phyloP scores from a whole-genome alignment of 2,113 vertebrate genomes.

The Rynchops niger region DNA sequence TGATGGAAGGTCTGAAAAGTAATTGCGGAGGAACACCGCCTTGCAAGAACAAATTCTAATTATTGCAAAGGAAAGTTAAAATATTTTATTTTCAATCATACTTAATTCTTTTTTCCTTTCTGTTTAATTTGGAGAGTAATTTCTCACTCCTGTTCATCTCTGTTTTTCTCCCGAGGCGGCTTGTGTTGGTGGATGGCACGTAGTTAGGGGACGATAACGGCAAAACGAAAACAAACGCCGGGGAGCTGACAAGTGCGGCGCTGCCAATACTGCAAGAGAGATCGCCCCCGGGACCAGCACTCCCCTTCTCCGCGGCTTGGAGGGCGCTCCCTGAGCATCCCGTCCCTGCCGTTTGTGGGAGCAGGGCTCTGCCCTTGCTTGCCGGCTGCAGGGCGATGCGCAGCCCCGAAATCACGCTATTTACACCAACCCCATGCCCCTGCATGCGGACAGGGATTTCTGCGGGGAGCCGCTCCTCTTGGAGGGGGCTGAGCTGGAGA shows the following conservation, averaged over 20 bases:
- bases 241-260: not conserved
- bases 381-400: too few relatives aligned
- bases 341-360: not conserved
- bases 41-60: conserved; percentile 3
- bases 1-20: conserved; percentile 8
- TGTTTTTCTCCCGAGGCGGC: conserved; percentile 3
- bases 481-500: not conserved
- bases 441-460: rapidly evolving
- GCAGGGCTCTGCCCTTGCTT: not conserved
- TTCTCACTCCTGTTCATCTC: not conserved
- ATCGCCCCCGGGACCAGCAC: not conserved
- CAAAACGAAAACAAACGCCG: not conserved
- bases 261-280: not conserved
- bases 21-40: not conserved
- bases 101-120: not conserved
- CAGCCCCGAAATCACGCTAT: not conserved
- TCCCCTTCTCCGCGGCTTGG: not conserved
- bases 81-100: not conserved
- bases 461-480: not conserved
- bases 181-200: not conserved
- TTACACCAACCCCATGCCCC: rapidly evolving
- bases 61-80: not conserved
- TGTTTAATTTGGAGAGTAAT: not conserved
- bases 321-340: not conserved
- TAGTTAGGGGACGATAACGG: not conserved